Evolutionary conservation across 2,797 vertebrate genomes (phyloP), one percentile per base, ranked within the genome.

Genomic region (Enteromius paludinosus): DNA sequence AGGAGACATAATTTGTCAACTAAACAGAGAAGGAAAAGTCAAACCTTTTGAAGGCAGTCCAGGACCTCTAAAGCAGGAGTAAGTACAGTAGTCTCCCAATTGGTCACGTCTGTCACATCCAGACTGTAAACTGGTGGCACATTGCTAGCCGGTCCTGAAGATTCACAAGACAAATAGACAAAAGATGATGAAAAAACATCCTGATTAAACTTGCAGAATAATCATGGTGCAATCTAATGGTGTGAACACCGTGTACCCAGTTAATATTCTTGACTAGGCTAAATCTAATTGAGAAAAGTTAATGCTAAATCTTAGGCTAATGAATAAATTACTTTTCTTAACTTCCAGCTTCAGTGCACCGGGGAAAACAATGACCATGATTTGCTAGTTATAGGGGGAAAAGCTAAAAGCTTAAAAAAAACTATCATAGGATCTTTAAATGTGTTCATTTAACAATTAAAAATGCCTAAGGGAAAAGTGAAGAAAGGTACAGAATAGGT

Each of bases 51-150:
- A 86, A 98, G 95, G 87, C 96, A 95, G 79, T 93, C 93, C 88
- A 99, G 93, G 41, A 99, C 96, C 90, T 95, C 93, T 90, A 98
- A 88, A 79, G 98, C 97, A 87, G 97, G 97, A 85, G 92, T 89
- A 84, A 99, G 93, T 87, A 97, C 97, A 5, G 89, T 91, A 88
- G 97, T 94, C 82, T 97, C 96, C 98, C 98, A 99, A 28, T 86
- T 85, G 0, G 94, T 94, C 68, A 93, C 79, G 72, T 99, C 96
- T 0, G 97, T 96, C 86, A 96, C 97, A 87, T 99, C 96, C 93
- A 99, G 89, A 83, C 95, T 94, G 20, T 95, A 99, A 61, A 99
- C 95, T 0, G 90, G 91, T 0, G 97, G 98, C 17, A 96, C 95
- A 0, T 89, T 91, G 85, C 93, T 92, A 68, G 97, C 96, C 0